These are phyloP conservation scores for Drosophila ananassae DNA, from an alignment of 1,140 invertebrate genomes.

Conservation along the genomic window DNA sequence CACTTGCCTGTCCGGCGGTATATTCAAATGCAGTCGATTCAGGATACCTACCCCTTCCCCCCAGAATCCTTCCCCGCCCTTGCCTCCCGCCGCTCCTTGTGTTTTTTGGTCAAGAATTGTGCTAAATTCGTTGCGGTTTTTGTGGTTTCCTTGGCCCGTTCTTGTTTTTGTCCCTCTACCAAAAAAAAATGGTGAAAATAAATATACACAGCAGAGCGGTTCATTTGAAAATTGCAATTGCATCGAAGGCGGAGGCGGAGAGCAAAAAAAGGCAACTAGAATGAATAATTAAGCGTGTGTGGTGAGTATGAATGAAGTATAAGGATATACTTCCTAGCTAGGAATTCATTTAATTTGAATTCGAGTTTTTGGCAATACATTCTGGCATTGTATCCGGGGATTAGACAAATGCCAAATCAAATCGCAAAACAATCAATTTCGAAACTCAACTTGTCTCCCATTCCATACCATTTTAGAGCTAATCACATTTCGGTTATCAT, in stretches of 20 bases:
- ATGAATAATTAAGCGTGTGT: slow-evolving; percentile 66
- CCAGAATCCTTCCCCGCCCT: not conserved
- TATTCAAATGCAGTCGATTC: slow-evolving; percentile 66
- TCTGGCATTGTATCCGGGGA: not conserved
- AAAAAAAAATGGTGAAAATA: slow-evolving; percentile 43
- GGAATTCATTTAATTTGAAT: not conserved
- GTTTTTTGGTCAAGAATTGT: slow-evolving; percentile 70
- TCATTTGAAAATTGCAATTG: slow-evolving; percentile 59
- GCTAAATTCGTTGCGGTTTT: slow-evolving; percentile 78
- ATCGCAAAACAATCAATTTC: slow-evolving; percentile 29
- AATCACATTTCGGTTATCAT: slow-evolving; percentile 64
- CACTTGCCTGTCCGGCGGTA: slow-evolving; percentile 42
- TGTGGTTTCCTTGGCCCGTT: slow-evolving; percentile 66
- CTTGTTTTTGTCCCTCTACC: slow-evolving; percentile 43
- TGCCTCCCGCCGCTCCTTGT: not conserved
- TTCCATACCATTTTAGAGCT: slow-evolving; percentile 24
- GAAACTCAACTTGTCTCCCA: not conserved
- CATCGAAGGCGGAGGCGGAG: slow-evolving; percentile 2
- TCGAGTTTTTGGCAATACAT: not conserved
- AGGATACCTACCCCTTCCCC: not conserved
- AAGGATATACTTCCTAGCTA: not conserved
- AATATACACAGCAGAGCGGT: slow-evolving; percentile 61
- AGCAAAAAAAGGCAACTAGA: slow-evolving; percentile 13
- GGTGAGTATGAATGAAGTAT: slow-evolving; percentile 58
- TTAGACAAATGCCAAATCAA: slow-evolving; percentile 18